These are phyloP conservation scores for Saguinus imperator DNA, from an alignment of 2,113 vertebrate genomes.

Conservation along the genomic window DNA sequence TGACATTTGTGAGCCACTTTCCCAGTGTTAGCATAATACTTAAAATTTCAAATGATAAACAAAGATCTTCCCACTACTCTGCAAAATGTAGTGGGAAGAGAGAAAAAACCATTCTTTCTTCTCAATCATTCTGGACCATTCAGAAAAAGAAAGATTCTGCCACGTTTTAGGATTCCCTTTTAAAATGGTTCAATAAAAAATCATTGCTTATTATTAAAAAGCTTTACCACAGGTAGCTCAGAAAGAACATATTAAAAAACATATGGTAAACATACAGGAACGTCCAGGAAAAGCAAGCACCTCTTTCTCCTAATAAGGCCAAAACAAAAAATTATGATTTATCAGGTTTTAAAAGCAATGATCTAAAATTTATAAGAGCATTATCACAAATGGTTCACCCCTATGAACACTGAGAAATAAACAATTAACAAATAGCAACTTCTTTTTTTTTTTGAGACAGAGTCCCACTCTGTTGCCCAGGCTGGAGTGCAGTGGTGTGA, in stretches of 20 bases:
- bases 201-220: neutral
- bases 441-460: too few species aligned
- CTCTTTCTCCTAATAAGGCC: neutral
- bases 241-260: neutral
- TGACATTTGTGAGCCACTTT: neutral
- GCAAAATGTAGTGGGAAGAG: neutral
- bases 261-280: too few species aligned
- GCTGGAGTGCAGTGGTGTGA: too few species aligned
- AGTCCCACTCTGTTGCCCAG: too few species aligned
- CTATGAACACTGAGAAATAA: neutral
- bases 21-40: neutral
- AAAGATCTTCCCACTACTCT: neutral
- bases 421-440: neutral
- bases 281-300: neutral
- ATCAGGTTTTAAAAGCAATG: neutral
- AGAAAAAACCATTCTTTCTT: too few species aligned
- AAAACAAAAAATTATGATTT: neutral
- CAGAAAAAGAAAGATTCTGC: neutral
- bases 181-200: neutral
- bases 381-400: neutral
- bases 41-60: neutral
- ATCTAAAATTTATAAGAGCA: neutral
- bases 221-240: neutral
- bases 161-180: slow-evolving; percentile 8
- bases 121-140: neutral